Evolutionary conservation across 1,140 invertebrate genomes (phyloP), one percentile per base, ranked within the genome.

Genomic region (Leptopilina clavipes): DNA sequence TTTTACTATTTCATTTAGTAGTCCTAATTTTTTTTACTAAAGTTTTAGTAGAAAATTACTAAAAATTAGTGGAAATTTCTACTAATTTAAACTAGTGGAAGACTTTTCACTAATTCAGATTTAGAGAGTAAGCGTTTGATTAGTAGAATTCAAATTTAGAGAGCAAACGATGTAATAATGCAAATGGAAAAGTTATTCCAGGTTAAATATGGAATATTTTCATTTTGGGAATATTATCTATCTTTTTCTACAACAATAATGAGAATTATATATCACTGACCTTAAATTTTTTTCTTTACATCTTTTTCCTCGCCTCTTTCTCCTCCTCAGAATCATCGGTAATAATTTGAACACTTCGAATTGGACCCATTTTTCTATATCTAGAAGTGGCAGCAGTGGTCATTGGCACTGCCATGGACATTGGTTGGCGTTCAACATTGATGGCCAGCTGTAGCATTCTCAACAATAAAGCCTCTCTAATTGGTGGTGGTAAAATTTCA

Each of bases 391-490:
- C 79, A 0, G 85, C 86, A 0, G 87, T 83, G 11, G 82, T 87
- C 1, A 82, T 79, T 22, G 87, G 78, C 18, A 87, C 37, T 0
- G 78, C 74, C 0, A 82, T 84, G 12, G 85, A 72, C 75, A 90
- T 83, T 5, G 91, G 82, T 43, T 92, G 91, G 56, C 91, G 91
- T 79, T 93, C 93, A 1, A 93, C 92, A 82, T 93, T 93, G 71
- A 94, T 94, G 0, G 93, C 94, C 18, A 94, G 81, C 79, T 94
- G 93, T 3, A 95, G 84, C 94, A 95, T 94, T 80, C 93, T 92
- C 70, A 94, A 80, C 6, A 95, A 81, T 18, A 95, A 84, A 78
- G 94, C 93, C 86, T 95, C 94, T 48, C 94, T 87, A 9, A 94
- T 92, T 37, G 94, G 92, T 0, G 93, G 89, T 10, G 94, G 94